Evolutionary conservation across 2,113 vertebrate species (phyloP), one percentile per base, ranked within the genome.

Genomic region (Trichomycterus rosablanca): DNA sequence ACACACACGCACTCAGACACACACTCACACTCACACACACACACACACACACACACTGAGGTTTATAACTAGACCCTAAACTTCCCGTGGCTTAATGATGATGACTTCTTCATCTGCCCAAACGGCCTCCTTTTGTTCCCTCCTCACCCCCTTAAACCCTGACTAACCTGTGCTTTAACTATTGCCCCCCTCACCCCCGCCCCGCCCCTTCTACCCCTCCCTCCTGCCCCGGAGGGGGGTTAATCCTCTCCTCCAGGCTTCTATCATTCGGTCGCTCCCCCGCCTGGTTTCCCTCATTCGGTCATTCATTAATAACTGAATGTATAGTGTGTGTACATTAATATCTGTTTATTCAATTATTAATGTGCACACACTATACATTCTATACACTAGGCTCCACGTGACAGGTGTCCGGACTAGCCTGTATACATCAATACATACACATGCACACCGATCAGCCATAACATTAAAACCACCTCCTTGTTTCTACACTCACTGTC

Each of bases 41-140:
- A 52, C 58, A 63, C 45, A 53, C 64, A 43, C 12, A 28, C 23
- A 60, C 42, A 35, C 39, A 57, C 15, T 83, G 74, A 84, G 79
- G 89, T 91, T 89, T 90, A 89, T 88, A 89, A 89, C 88, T 85
- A 66, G 84, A 82, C 80, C 82, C 86, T 87, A 91, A 91, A 89
- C 76, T 84, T 86, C 80, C 84, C 84, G 83, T 88, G 83, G 85
- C 84, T 90, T 92, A 91, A 94, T 93, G 89, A 93, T 94, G 91
- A 94, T 91, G 70, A 87, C 91, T 92, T 92, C 89, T 94, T 91
- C 90, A 89, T 91, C 89, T 95, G 92, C 90, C 90, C 89, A 89
- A 93, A 91, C 89, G 89, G 88, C 87, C 86, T 87, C 84, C 93
- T 94, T 92, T 89, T 94, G 86, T 82, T 67, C 84, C 73, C 74